A percentile compares a stretch with the other conserved stretches of the same genome.
Conservation (phyloP, 2,888 invertebrate genomes). For the Troilus luridus region DNA sequence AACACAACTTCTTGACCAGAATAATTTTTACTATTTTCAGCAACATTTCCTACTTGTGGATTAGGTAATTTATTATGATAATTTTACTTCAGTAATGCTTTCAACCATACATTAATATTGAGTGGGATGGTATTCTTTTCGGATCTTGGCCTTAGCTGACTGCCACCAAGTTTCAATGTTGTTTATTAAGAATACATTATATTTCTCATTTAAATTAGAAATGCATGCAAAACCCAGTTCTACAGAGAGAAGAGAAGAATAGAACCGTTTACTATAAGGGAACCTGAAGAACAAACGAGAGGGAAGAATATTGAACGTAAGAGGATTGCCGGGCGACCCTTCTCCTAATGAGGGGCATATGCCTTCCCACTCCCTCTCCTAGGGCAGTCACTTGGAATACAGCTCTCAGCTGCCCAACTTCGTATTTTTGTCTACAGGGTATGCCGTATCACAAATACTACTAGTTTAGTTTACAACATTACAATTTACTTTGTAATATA, state of each 20-base stretch:
- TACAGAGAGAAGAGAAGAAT: not conserved
- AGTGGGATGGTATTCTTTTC: too few species aligned
- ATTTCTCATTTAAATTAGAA: not conserved
- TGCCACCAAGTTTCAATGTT: too few species aligned
- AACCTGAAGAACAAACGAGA: constrained; percentile 15
- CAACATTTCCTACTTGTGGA: too few species aligned
- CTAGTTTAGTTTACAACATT: too few species aligned
- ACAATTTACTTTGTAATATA: too few species aligned
- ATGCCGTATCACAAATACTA: not conserved
- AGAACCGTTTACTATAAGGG: not conserved
- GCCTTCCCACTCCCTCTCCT: not conserved
- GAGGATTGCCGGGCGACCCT: constrained; percentile 36
- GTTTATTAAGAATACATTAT: too few species aligned
- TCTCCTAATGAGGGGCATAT: constrained; percentile 49
- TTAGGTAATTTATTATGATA: too few species aligned
- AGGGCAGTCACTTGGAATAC: constrained; percentile 41
- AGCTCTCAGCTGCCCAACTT: not conserved
- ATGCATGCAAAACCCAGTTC: not conserved
- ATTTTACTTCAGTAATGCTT: too few species aligned
- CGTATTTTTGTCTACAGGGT: not conserved
- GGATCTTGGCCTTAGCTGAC: too few species aligned
- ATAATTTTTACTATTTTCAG: too few species aligned
- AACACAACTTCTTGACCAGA: too few species aligned
- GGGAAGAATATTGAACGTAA: constrained; percentile 33
- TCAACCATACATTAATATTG: too few species aligned